phyloP scores from a whole-genome alignment of 2,113 vertebrate species.

The Halichoerus grypus region DNA sequence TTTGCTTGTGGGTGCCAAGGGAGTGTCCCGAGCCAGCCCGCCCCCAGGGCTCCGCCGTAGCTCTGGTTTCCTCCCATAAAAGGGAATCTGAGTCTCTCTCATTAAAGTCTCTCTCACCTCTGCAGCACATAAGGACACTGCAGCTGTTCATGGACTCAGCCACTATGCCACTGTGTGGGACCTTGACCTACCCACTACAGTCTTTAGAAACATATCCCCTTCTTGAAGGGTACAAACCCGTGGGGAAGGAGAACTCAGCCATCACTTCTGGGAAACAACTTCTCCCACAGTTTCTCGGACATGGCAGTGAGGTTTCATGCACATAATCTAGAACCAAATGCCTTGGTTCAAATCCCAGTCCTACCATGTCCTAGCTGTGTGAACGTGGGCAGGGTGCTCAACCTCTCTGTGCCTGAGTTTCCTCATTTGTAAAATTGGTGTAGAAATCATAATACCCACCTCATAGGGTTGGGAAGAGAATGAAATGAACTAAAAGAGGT shows the following conservation, averaged over 20 bases:
- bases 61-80: not conserved
- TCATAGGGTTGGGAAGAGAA: not conserved
- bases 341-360: not conserved
- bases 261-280: not conserved
- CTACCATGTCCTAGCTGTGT: not conserved
- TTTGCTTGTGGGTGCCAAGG: not conserved
- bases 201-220: not conserved
- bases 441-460: not conserved
- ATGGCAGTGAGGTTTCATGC: not conserved
- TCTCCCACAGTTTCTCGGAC: not conserved
- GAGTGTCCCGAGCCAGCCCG: not conserved
- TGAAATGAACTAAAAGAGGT: not conserved
- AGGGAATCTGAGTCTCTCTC: not conserved
- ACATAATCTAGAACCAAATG: not conserved
- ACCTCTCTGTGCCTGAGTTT: not conserved
- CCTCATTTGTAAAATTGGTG: not conserved
- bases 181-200: not conserved
- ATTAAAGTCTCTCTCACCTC: not conserved
- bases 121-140: not conserved
- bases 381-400: not conserved
- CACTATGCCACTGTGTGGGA: fast-evolving
- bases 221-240: not conserved
- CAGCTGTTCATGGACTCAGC: not conserved
- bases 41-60: not conserved
- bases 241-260: not conserved